Evolutionary conservation across 2,113 vertebrate species (phyloP), one percentile per base, ranked within the genome.

Genomic region (Rhinichthys klamathensis): DNA sequence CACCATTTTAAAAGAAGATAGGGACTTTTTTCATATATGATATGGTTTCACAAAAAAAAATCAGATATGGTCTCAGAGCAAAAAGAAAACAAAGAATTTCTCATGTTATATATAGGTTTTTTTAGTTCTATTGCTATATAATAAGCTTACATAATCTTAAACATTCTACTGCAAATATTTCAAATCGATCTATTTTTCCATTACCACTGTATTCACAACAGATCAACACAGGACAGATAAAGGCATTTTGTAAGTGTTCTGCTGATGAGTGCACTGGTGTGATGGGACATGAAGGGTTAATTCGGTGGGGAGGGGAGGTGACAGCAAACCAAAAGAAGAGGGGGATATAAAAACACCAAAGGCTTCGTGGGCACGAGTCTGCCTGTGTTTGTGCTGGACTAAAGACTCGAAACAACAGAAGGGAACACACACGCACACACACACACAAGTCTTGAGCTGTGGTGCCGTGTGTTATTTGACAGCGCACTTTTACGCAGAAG

Each of bases 271-370:
- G 44, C 87, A 69, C 51, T 70, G 35, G 27, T 18, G 87, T 89
- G 86, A 49, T n/a, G 90, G 80, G 27, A 23, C 80, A 56, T 12
- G 46, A 94, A 90, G 92, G 91, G 93, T 94, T 94, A 94, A 95
- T 65, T 84, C 85, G 27, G 88, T 92, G 90, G 93, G 92, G 90
- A 91, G 92, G 93, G 87, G 87, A 85, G 85, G 73, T 89, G 87
- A 89, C 90, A 85, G 88, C 88, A 87, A 88, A 86, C 84, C 86
- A 88, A 87, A 65, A 83, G 86, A 82, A 82, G 80, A 70, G 82
- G 91, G 92, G 92, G 90, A 92, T 94, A 95, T 94, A 95, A 93
- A 94, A 92, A 77, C 92, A 91, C 91, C 90, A 91, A 87, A 76
- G 90, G 90, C 88, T 90, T 80, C 89, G 87, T 90, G 83, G 89